Evolutionary conservation across 2,888 invertebrate species (phyloP).

Genomic region (Tolmerus cingulatus): DNA sequence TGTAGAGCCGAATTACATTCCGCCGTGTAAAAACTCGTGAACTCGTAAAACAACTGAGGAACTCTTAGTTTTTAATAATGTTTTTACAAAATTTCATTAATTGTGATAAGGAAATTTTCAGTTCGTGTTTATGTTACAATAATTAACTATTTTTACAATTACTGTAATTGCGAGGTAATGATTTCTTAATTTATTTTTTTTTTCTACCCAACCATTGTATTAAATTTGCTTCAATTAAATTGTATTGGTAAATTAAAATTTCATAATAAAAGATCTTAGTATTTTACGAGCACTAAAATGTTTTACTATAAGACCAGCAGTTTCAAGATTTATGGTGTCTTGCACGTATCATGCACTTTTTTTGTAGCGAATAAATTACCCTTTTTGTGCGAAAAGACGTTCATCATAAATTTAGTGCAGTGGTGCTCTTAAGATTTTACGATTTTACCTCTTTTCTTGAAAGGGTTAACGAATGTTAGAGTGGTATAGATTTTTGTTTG

Average conservation of each 20-base stretch:
- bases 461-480: neutral
- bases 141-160: too few species aligned
- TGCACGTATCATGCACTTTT: neutral
- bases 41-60: too few species aligned
- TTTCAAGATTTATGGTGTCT: neutral
- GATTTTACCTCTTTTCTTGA: neutral
- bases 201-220: neutral
- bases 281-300: neutral
- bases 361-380: neutral
- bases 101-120: too few species aligned
- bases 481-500: neutral
- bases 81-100: too few species aligned
- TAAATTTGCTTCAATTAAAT: neutral
- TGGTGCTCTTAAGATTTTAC: neutral
- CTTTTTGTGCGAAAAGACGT: neutral
- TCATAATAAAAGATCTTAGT: neutral
- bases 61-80: too few species aligned
- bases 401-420: neutral
- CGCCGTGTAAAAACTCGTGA: too few species aligned
- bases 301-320: neutral
- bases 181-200: neutral
- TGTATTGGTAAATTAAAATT: neutral
- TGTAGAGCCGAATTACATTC: too few species aligned
- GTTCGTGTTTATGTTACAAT: too few species aligned
- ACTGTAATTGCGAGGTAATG: too few species aligned